Evolutionary conservation across 2,888 invertebrate genomes (phyloP).

Genomic region (Leucozona laternaria): DNA sequence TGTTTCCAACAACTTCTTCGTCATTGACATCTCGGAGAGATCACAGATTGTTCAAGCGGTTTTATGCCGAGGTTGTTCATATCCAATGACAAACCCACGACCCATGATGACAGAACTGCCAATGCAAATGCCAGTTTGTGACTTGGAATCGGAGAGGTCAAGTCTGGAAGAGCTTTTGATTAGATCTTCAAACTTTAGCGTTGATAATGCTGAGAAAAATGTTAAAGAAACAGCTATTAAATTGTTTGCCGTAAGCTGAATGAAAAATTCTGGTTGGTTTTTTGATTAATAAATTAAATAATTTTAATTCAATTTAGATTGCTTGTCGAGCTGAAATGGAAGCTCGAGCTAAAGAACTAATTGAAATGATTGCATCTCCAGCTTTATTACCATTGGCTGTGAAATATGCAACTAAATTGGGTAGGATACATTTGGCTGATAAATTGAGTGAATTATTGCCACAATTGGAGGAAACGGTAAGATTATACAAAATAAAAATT

Average conservation of each 20-base stretch:
- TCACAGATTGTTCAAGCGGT: constrained; percentile 92
- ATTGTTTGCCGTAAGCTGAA: constrained; percentile 91
- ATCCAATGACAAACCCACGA: constrained; percentile 93
- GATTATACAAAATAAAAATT: neutral
- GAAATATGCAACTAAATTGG: constrained; percentile 93
- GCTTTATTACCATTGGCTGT: constrained; percentile 92
- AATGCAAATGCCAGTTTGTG: constrained; percentile 91
- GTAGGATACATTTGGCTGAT: constrained; percentile 91
- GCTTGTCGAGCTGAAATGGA: constrained; percentile 94
- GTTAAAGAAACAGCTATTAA: constrained; percentile 93
- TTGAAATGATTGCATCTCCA: constrained; percentile 91
- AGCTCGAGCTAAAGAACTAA: constrained; percentile 93
- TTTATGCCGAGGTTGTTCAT: constrained; percentile 93
- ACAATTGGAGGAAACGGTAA: constrained; percentile 81
- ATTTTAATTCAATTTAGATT: constrained; percentile 85
- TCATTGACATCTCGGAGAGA: constrained; percentile 91
- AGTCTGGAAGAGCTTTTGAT: constrained; percentile 91
- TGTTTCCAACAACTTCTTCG: constrained; percentile 89
- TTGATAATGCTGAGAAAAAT: constrained; percentile 87
- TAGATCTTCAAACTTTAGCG: constrained; percentile 86
- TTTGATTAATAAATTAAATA: neutral
- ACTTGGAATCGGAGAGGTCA: constrained; percentile 91
- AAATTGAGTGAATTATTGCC: constrained; percentile 88
- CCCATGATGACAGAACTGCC: constrained; percentile 92
- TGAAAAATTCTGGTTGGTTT: neutral